Evolutionary conservation across 2,888 invertebrate genomes (phyloP).

Genomic region (Hetaerina titia): DNA sequence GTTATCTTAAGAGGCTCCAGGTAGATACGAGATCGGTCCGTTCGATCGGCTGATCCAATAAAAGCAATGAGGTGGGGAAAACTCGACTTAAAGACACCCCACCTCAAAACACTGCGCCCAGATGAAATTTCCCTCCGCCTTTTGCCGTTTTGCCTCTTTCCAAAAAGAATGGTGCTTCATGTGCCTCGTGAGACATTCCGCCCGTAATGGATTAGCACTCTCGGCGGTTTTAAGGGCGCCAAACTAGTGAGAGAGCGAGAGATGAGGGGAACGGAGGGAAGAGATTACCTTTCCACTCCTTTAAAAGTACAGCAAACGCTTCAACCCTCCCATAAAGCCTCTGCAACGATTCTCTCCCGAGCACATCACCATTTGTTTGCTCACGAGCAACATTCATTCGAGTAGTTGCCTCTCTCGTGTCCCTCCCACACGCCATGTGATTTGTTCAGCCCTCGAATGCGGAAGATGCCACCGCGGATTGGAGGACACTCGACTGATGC

Average conservation of each 20-base stretch:
- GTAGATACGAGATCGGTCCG: too few relatives aligned
- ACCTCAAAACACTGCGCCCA: background rate
- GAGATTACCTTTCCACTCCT: conserved; percentile 16
- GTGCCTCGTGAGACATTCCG: background rate
- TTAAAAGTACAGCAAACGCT: background rate
- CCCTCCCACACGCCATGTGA: too few relatives aligned
- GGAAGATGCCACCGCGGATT: too few relatives aligned
- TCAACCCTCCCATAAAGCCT: background rate
- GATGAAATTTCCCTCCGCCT: conserved; percentile 3
- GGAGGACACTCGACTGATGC: too few relatives aligned
- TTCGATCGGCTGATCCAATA: background rate
- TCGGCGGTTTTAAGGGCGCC: conserved; percentile 9
- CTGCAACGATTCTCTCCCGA: too few relatives aligned
- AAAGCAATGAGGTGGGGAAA: background rate
- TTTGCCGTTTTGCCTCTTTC: background rate
- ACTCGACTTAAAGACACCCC: background rate
- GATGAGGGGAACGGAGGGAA: background rate
- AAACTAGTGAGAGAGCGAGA: background rate
- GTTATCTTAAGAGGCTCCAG: background rate
- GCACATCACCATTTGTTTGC: too few relatives aligned
- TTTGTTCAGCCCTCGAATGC: too few relatives aligned
- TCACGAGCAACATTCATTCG: too few relatives aligned
- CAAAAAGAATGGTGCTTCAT: background rate
- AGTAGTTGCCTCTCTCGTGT: too few relatives aligned
- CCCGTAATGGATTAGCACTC: conserved; percentile 35